Percentiles rank a stretch among this genome's conserved stretches.
Conservation (phyloP, 2,888 invertebrate species). For the Polymixis lichenea region DNA sequence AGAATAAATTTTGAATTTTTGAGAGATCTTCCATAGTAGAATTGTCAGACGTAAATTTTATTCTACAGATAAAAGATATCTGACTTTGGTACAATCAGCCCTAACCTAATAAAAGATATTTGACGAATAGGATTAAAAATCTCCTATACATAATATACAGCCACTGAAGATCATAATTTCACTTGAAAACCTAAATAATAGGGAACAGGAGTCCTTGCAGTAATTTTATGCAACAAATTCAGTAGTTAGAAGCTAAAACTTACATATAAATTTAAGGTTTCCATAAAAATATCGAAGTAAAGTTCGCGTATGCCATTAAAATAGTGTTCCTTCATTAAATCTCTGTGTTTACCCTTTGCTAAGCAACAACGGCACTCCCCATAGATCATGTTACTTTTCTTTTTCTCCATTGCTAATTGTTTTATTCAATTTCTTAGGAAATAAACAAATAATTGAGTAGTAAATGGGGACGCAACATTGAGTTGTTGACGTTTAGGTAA, state of each 20-base stretch:
- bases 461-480: conserved; percentile 4
- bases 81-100: no score
- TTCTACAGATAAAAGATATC: no score
- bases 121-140: no score
- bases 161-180: neutral
- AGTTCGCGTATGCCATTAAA: conserved; percentile 77
- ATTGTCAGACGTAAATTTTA: no score
- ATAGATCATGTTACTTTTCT: conserved; percentile 62
- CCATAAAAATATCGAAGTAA: conserved; percentile 78
- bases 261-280: conserved; percentile 83
- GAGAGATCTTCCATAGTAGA: no score
- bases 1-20: no score
- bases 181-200: neutral
- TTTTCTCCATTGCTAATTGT: conserved; percentile 60
- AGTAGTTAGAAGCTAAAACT: conserved; percentile 58
- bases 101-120: no score
- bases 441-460: conserved; percentile 21
- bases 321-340: conserved; percentile 78
- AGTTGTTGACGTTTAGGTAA: neutral
- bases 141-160: no score
- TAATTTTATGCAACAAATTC: neutral
- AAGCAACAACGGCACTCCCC: conserved; percentile 82
- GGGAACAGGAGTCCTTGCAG: neutral
- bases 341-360: conserved; percentile 76
- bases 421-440: conserved; percentile 15